These are phyloP conservation scores for Pocillopora verrucosa DNA, from an alignment of 64 coral and sea anemone genomes.

Conservation along the genomic window DNA sequence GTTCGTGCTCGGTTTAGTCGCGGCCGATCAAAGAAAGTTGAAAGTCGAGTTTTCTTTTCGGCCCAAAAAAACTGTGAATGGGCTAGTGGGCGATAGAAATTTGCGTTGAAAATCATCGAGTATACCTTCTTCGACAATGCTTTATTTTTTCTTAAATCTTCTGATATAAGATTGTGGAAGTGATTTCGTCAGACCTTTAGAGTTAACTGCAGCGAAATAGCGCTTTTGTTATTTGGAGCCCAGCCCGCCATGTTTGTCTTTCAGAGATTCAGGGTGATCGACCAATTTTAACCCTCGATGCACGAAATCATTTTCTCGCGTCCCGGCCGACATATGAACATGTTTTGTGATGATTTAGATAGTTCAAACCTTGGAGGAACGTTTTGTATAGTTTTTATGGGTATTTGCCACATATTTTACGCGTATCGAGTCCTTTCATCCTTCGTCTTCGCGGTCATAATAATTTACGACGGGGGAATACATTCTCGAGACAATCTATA, in stretches of 20 bases:
- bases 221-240: conserved; percentile 22
- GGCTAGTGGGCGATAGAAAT: background rate
- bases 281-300: conserved; percentile 25
- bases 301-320: conserved; percentile 36
- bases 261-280: conserved; percentile 32
- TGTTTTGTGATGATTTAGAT: background rate
- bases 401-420: background rate
- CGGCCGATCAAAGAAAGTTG: conserved; percentile 2
- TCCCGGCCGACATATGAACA: background rate
- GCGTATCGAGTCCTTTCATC: background rate
- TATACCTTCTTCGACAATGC: background rate
- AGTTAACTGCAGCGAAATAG: background rate
- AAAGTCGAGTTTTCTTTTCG: background rate
- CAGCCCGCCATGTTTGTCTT: conserved; percentile 38
- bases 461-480: conserved; percentile 25
- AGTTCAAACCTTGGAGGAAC: background rate
- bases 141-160: background rate
- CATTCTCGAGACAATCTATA: conserved; percentile 41
- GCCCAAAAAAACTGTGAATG: background rate
- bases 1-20: background rate
- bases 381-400: background rate
- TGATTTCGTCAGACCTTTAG: background rate
- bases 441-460: conserved; percentile 10
- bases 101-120: background rate
- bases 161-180: conserved; percentile 12